phyloP scores from a whole-genome alignment of 2,113 vertebrate species.

The Phoenicopterus ruber region DNA sequence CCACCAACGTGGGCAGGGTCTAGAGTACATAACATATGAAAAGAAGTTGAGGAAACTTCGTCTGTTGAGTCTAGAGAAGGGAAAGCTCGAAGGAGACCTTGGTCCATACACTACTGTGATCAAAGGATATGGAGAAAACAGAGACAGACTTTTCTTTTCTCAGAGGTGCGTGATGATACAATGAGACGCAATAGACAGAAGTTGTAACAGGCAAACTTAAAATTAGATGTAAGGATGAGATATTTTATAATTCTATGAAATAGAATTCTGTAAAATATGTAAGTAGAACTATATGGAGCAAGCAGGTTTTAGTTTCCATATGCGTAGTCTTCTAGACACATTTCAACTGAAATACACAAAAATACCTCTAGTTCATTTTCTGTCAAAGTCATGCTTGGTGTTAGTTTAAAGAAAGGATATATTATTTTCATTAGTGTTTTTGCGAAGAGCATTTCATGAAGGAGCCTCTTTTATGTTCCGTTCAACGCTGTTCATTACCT shows the following conservation, averaged over 20 bases:
- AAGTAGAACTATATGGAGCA: neutral
- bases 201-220: neutral
- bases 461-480: neutral
- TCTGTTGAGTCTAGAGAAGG: neutral
- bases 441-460: neutral
- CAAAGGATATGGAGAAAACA: neutral
- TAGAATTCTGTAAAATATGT: neutral
- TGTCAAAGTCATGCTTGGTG: neutral
- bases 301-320: neutral
- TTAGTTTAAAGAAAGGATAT: neutral
- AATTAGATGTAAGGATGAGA: neutral
- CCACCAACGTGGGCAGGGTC: neutral
- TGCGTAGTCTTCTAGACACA: neutral
- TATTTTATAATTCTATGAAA: neutral
- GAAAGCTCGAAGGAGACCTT: neutral
- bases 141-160: neutral
- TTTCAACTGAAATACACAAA: neutral
- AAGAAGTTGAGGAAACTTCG: neutral
- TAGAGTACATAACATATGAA: neutral
- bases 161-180: neutral
- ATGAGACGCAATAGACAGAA: neutral
- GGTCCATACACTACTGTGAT: neutral
- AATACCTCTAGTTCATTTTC: neutral
- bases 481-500: neutral
- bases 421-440: neutral